These are phyloP conservation scores for Acanthopleura granulata DNA, from an alignment of 2,888 invertebrate species.

Conservation along the genomic window DNA sequence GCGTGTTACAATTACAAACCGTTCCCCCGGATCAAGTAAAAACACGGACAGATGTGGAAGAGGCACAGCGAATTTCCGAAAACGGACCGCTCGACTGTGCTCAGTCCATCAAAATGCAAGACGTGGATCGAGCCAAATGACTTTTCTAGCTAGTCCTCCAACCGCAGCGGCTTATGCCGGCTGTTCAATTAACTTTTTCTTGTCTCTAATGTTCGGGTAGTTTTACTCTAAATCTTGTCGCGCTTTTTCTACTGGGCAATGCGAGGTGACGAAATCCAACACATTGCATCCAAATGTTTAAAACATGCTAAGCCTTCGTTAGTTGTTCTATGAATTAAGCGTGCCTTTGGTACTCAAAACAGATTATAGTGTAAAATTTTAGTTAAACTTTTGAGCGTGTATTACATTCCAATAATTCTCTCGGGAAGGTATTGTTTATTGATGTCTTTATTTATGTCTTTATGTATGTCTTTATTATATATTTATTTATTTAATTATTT, in stretches of 20 bases:
- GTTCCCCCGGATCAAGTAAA: background rate
- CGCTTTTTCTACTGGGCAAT: no score
- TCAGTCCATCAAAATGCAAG: background rate
- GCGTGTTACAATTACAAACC: background rate
- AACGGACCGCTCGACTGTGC: background rate
- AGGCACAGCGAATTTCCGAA: background rate
- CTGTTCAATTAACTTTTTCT: slow-evolving; percentile 3
- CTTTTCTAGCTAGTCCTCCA: background rate
- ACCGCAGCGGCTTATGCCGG: background rate
- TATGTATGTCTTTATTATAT: no score
- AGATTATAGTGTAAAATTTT: no score
- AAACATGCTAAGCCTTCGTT: background rate
- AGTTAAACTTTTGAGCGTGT: no score
- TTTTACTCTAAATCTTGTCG: background rate
- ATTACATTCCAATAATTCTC: no score
- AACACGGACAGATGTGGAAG: background rate
- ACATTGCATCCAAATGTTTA: background rate
- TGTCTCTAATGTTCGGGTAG: background rate
- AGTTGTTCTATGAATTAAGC: background rate
- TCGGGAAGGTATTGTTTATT: no score
- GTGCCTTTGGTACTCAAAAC: background rate
- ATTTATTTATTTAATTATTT: no score
- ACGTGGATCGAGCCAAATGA: background rate
- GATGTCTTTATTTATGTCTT: no score
- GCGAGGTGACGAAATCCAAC: no score